Conservation (phyloP, 2,888 invertebrate genomes). For the Resseliella maxima region DNA sequence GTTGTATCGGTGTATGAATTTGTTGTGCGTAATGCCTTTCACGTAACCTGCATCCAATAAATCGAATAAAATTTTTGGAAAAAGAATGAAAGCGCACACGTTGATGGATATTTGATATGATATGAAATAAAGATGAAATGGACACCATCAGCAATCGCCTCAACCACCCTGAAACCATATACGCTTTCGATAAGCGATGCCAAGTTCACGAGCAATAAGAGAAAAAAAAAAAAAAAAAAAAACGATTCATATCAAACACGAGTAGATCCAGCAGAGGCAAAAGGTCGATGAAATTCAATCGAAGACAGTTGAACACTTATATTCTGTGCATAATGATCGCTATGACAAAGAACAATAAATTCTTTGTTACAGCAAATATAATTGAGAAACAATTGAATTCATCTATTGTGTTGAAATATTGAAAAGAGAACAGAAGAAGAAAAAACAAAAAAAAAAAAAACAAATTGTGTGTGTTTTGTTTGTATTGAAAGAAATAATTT, state of each 20-base stretch:
- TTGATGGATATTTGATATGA: conserved; percentile 43
- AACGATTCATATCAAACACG: not conserved
- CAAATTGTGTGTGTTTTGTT: not conserved
- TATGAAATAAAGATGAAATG: conserved; percentile 23
- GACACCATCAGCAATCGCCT: not conserved
- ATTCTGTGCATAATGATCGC: not conserved
- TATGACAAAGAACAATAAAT: not conserved
- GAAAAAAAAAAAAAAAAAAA: not conserved
- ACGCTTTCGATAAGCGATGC: not conserved
- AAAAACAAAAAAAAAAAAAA: no score
- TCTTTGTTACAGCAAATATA: not conserved
- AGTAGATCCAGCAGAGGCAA: not conserved
- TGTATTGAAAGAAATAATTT: not conserved
- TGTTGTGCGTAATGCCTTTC: conserved; percentile 5
- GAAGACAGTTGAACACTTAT: not conserved
- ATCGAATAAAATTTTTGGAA: not conserved
- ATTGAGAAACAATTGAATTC: not conserved
- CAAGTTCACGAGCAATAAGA: not conserved
- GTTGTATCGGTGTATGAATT: conserved; percentile 25
- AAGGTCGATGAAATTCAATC: conserved; percentile 12
- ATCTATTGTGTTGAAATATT: no score
- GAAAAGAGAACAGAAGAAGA: no score
- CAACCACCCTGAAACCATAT: not conserved
- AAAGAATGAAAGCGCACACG: not conserved
- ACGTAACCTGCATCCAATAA: conserved; percentile 25